Evolutionary conservation across 2,797 vertebrate species (phyloP), one percentile per base, ranked within the genome.

Genomic region (Megaceryle alcyon): DNA sequence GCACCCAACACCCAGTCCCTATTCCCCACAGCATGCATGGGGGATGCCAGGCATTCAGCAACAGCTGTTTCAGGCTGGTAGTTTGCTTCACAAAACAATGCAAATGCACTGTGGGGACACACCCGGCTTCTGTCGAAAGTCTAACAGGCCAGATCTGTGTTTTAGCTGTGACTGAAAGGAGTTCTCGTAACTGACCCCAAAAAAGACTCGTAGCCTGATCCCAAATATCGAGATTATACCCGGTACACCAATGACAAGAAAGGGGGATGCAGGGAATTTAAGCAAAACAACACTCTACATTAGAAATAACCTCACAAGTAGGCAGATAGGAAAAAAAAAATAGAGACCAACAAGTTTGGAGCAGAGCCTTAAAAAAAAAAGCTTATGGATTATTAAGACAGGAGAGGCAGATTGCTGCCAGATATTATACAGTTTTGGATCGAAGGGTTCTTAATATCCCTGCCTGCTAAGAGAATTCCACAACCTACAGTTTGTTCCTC

Each of bases 11-110:
- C 5, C 63, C 63, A 2, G 5, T 9, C 54, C 68, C 75, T 56
- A 4, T 11, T 59, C 10, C 59, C 31, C 28, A 5, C 56, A 14
- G 1, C 0, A 0, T 2, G 14, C 7, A 0, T 7, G 2, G 31
- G 18, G n/a, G 60, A 39, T 7, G 35, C 39, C 17, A 22, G 25
- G 2, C 1, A 9, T 35, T 3, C 82, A 20, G 33, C 91, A 59
- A 19, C 51, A 25, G 12, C 54, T 11, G 53, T 4, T 61, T 26
- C 79, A 70, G 76, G 22, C 11, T 57, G 5, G n/a, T 0, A 5
- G 7, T 5, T 19, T 3, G 15, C 46, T 6, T 3, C 13, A 9
- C 56, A 66, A 37, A 28, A 31, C 37, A 57, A 68, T 0, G 5
- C 7, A 53, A 29, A 25, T 0, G 2, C 4, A 4, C 28, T 37